Conservation (phyloP, 1,140 invertebrate species). For the Brachionus rotundiformis region DNA sequence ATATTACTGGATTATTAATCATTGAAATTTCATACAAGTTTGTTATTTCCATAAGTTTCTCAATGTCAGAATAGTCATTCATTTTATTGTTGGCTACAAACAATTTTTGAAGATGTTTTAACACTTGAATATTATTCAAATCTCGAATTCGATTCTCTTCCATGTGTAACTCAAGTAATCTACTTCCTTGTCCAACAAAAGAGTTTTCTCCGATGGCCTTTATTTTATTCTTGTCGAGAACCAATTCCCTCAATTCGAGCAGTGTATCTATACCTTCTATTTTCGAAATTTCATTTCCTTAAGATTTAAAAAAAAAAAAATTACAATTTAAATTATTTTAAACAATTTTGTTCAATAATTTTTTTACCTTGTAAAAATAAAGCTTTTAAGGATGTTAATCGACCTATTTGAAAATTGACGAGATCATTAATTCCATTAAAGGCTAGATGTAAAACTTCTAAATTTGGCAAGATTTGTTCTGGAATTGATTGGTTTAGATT, state of each 20-base stretch:
- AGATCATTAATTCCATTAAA: constrained; percentile 63
- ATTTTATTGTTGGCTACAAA: constrained; percentile 63
- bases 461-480: constrained; percentile 58
- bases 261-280: constrained; percentile 62
- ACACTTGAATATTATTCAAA: constrained; percentile 56
- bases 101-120: constrained; percentile 61
- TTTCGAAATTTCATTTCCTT: constrained; percentile 62
- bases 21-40: constrained; percentile 51
- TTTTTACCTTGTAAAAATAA: constrained; percentile 62
- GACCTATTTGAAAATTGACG: constrained; percentile 58
- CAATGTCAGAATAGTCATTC: constrained; percentile 57
- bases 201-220: constrained; percentile 59
- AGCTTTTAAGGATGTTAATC: constrained; percentile 60
- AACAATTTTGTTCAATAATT: neutral
- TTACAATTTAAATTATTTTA: constrained; percentile 19
- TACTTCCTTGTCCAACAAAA: constrained; percentile 60
- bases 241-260: constrained; percentile 61
- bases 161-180: constrained; percentile 62
- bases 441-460: constrained; percentile 64
- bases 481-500: constrained; percentile 13
- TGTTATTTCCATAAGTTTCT: constrained; percentile 60
- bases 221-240: constrained; percentile 64
- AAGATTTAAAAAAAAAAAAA: too few relatives aligned
- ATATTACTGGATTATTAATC: constrained; percentile 27
- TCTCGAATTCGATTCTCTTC: constrained; percentile 63